Percentiles rank a stretch among this genome's conserved stretches.
These are phyloP conservation scores for Notiomystis cincta DNA, from an alignment of 2,113 vertebrate genomes.

Conservation along the genomic window DNA sequence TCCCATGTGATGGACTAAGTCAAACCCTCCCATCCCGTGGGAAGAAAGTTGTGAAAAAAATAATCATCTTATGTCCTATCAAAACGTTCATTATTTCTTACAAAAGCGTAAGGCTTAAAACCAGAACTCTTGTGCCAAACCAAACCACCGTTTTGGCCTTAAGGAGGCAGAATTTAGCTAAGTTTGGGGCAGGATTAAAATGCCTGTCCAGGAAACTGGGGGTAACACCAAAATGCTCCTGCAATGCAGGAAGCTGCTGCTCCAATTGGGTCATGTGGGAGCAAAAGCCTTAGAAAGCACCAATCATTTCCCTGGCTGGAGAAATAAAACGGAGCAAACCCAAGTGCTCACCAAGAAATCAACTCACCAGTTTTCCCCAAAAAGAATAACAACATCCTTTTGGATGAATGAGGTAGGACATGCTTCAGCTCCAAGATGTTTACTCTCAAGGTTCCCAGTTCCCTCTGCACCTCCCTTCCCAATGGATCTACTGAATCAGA, in stretches of 20 bases:
- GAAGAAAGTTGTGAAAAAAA: background rate
- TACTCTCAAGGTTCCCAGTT: background rate
- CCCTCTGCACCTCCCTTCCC: background rate
- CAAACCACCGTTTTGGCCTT: background rate
- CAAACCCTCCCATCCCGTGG: background rate
- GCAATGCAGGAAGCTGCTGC: no score
- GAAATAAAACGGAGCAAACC: background rate
- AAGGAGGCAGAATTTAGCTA: background rate
- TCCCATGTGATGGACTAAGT: background rate
- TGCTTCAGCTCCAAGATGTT: background rate
- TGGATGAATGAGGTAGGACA: background rate
- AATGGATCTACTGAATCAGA: background rate
- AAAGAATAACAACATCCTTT: background rate
- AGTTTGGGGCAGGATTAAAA: background rate
- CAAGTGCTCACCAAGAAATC: background rate
- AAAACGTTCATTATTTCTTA: background rate
- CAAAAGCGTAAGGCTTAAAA: background rate
- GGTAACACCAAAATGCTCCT: background rate
- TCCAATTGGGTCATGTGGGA: fast-evolving
- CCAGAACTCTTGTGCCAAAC: background rate
- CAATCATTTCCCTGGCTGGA: background rate
- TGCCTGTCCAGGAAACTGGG: background rate
- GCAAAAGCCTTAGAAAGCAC: background rate
- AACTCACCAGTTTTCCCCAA: background rate
- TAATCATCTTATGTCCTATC: background rate